A percentile compares a stretch with the other conserved stretches of the same genome.
Evolutionary conservation across 2,888 invertebrate genomes (phyloP).

Genomic region (Chaitophorus viminalis): DNA sequence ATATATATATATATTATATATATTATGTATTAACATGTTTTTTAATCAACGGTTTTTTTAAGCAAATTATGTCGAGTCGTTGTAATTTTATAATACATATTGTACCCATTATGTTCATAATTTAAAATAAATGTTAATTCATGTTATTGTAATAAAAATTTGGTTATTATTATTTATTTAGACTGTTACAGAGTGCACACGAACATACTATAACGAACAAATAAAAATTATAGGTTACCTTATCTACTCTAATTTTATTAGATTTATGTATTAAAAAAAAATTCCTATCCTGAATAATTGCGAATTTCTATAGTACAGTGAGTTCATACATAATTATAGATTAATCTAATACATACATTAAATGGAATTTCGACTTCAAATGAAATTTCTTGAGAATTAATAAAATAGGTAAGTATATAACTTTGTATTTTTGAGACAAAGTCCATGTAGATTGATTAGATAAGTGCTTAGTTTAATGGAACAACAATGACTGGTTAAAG

Average conservation of each 20-base stretch:
- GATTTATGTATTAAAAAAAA: neutral
- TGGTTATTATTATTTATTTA: neutral
- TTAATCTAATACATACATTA: neutral
- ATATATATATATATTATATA: neutral
- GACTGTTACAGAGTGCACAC: neutral
- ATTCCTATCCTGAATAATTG: neutral
- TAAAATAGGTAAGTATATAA: neutral
- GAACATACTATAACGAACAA: neutral
- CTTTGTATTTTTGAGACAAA: neutral
- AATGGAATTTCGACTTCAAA: neutral
- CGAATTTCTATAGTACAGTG: neutral
- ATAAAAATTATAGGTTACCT: neutral
- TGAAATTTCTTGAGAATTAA: neutral
- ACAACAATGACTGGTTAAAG: neutral
- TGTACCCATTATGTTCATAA: conserved; percentile 32
- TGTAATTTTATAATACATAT: conserved; percentile 51
- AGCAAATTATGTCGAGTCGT: conserved; percentile 19
- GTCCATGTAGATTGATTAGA: neutral
- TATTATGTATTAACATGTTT: conserved; percentile 21
- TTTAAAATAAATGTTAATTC: conserved; percentile 48
- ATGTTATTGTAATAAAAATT: conserved; percentile 41
- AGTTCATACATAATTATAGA: neutral
- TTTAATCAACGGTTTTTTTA: conserved; percentile 36
- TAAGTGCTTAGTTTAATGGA: neutral
- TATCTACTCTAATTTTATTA: neutral